phyloP scores from a whole-genome alignment of 2,888 invertebrate species.

The Hipparchia semele region DNA sequence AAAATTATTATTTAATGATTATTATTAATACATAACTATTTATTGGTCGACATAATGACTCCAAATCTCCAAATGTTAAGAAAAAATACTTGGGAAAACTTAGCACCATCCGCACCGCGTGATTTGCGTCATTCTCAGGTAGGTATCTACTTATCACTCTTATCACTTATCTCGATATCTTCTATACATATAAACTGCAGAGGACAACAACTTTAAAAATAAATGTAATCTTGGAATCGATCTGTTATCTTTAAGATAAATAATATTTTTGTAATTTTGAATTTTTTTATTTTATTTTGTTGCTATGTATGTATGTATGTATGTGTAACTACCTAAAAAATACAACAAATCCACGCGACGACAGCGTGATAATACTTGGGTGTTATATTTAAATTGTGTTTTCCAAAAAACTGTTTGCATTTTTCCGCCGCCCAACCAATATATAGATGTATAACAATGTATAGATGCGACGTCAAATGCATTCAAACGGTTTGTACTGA shows the following conservation, averaged over 20 bases:
- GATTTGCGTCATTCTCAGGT: background rate
- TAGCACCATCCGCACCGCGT: background rate
- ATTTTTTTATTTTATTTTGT: background rate
- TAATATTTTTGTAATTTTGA: background rate
- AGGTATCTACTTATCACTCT: background rate
- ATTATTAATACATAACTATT: no score
- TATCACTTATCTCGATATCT: background rate
- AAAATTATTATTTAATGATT: no score
- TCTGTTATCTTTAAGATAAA: constrained; percentile 20
- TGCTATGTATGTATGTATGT: background rate
- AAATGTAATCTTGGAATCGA: constrained; percentile 13
- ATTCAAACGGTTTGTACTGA: no score
- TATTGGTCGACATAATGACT: background rate
- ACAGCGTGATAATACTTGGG: no score
- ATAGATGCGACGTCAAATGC: no score
- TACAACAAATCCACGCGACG: background rate
- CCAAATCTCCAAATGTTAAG: background rate
- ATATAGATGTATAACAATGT: no score
- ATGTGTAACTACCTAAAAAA: background rate
- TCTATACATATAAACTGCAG: constrained; percentile 10
- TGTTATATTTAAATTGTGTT: no score
- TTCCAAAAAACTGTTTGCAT: no score
- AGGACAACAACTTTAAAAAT: constrained; percentile 25
- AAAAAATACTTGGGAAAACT: background rate
- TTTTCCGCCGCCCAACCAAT: no score